Evolutionary conservation across 2,113 vertebrate genomes (phyloP).

Genomic region (Hiodon alosoides): DNA sequence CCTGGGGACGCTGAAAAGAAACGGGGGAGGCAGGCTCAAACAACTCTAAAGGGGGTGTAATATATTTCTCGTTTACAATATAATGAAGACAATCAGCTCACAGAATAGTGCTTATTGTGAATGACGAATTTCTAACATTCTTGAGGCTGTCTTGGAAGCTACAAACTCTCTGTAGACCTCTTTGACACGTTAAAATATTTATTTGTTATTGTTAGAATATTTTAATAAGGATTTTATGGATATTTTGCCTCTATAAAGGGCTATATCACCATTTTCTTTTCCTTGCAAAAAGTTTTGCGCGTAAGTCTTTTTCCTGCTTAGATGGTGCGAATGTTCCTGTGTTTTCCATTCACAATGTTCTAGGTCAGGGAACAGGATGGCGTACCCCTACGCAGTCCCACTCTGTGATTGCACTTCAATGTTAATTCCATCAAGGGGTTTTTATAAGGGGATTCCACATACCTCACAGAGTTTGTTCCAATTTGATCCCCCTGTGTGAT

Average conservation of each 20-base stretch:
- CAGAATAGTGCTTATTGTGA: no score
- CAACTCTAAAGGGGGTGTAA: neutral
- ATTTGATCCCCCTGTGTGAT: neutral
- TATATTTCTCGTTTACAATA: no score
- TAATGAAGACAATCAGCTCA: no score
- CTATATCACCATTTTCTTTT: neutral
- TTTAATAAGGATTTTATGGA: no score
- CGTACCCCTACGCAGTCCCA: neutral
- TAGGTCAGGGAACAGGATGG: neutral
- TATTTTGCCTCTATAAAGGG: neutral
- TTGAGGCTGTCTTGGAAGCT: constrained; percentile 23
- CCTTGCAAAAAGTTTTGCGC: neutral
- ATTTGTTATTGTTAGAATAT: no score
- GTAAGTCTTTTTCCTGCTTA: neutral
- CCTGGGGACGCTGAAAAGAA: neutral
- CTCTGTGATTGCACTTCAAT: neutral
- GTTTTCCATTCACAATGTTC: neutral
- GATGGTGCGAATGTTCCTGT: neutral
- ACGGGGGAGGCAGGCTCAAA: neutral
- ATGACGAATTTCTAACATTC: neutral
- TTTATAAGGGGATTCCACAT: neutral
- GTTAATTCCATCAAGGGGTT: neutral
- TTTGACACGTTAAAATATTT: no score
- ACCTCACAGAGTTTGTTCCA: neutral
- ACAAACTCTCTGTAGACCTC: no score